A percentile compares a stretch with the other conserved stretches of the same genome.
Evolutionary conservation across 2,113 vertebrate species (phyloP).

Genomic region (Trematocara stigmaticum): DNA sequence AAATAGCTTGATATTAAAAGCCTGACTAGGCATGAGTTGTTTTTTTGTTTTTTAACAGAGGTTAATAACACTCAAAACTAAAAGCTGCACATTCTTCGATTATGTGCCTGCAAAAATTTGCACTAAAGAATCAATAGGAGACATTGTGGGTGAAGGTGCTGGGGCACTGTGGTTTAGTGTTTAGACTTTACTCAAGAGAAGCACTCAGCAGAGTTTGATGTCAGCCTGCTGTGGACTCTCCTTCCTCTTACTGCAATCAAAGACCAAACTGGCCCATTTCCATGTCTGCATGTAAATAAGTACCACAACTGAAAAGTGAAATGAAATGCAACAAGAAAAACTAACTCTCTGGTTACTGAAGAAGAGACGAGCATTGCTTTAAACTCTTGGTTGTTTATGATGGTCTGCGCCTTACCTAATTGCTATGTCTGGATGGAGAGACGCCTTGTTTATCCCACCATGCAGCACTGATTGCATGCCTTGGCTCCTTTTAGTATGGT

Average conservation of each 20-base stretch:
- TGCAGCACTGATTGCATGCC: conserved; percentile 59
- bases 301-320: not conserved
- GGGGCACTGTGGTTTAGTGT: not conserved
- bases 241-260: not conserved
- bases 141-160: not conserved
- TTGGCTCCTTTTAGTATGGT: conserved; percentile 47
- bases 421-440: conserved; percentile 54
- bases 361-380: not conserved
- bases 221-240: not conserved
- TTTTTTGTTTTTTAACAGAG: not conserved
- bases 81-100: not conserved
- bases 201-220: not conserved
- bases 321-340: not conserved
- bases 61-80: not conserved
- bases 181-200: not conserved
- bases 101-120: not conserved
- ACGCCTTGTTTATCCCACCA: conserved; percentile 53
- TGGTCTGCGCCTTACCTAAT: conserved; percentile 44
- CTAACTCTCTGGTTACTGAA: not conserved
- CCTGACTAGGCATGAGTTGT: not conserved
- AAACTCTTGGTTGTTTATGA: conserved; percentile 53
- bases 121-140: not conserved
- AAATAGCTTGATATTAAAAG: not conserved
- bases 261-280: not conserved
- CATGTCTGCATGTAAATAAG: conserved; percentile 25